phyloP scores from a whole-genome alignment of 2,888 invertebrate species.

The Temnothorax unifasciatus region DNA sequence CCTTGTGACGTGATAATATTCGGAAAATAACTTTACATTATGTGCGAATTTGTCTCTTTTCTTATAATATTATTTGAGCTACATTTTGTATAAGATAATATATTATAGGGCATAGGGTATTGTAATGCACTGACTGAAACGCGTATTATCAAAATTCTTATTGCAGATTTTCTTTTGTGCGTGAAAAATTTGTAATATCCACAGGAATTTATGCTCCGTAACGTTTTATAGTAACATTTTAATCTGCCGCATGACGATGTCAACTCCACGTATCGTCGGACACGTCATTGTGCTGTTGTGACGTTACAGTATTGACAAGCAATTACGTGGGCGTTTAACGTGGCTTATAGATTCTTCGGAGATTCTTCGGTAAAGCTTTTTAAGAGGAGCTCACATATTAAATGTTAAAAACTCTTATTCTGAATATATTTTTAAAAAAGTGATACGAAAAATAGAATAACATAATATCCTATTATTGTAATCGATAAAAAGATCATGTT shows the following conservation, averaged over 20 bases:
- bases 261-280: conserved; percentile 36
- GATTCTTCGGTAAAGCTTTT: conserved; percentile 32
- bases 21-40: neutral
- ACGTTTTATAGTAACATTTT: conserved; percentile 42
- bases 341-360: conserved; percentile 46
- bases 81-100: neutral
- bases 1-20: conserved; percentile 14
- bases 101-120: neutral
- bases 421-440: neutral
- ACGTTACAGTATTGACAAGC: conserved; percentile 53
- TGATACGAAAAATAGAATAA: neutral
- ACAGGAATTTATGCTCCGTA: conserved; percentile 34
- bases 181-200: conserved; percentile 47
- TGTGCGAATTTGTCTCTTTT: neutral
- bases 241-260: conserved; percentile 52
- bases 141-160: neutral
- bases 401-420: conserved; percentile 32
- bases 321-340: conserved; percentile 49
- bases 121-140: neutral
- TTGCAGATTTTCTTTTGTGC: neutral
- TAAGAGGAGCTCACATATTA: conserved; percentile 11
- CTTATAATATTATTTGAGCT: neutral
- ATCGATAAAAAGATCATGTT: neutral
- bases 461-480: neutral
- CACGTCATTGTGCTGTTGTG: conserved; percentile 46